A percentile compares a stretch with the other conserved stretches of the same genome.
Conservation (phyloP, 1,140 invertebrate species). For the Drosophila kepulauana region DNA sequence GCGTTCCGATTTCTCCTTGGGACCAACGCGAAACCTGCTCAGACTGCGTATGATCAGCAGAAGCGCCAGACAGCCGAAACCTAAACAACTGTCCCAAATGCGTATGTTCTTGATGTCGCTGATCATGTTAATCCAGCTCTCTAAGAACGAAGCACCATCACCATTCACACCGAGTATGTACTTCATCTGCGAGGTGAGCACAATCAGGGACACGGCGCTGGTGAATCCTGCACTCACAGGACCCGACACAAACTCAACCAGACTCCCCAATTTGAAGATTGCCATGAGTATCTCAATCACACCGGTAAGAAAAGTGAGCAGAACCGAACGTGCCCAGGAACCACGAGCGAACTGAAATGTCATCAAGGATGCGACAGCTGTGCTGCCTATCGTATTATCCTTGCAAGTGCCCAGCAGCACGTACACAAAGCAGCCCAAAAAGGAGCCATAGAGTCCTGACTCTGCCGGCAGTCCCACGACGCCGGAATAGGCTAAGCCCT, state of each 20-base stretch:
- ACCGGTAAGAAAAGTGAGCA: slow-evolving; percentile 93
- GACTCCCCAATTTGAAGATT: slow-evolving; percentile 93
- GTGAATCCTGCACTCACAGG: slow-evolving; percentile 97
- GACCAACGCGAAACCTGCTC: slow-evolving; percentile 86
- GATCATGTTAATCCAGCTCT: slow-evolving; percentile 90
- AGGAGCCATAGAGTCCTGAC: slow-evolving; percentile 96
- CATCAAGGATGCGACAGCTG: slow-evolving; percentile 93
- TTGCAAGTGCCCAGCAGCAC: slow-evolving; percentile 96
- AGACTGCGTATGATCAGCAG: slow-evolving; percentile 90
- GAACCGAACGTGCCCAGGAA: slow-evolving; percentile 91
- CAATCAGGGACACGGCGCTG: slow-evolving; percentile 96
- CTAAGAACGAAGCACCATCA: slow-evolving; percentile 89
- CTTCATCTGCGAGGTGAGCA: slow-evolving; percentile 95
- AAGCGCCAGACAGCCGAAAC: slow-evolving; percentile 89
- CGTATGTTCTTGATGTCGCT: slow-evolving; percentile 88
- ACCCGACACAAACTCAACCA: slow-evolving; percentile 97
- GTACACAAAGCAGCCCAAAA: slow-evolving; percentile 96
- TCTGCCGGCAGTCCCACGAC: slow-evolving; percentile 92
- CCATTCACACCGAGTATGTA: slow-evolving; percentile 92
- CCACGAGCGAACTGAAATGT: slow-evolving; percentile 91
- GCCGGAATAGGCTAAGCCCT: slow-evolving; percentile 93
- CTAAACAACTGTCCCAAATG: slow-evolving; percentile 89
- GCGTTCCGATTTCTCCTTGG: slow-evolving; percentile 85
- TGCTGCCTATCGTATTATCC: slow-evolving; percentile 96
- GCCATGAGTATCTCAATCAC: slow-evolving; percentile 94